A percentile compares a stretch with the other conserved stretches of the same genome.
Conservation (phyloP, 1,140 invertebrate genomes). For the Lutraria rhynchaena region DNA sequence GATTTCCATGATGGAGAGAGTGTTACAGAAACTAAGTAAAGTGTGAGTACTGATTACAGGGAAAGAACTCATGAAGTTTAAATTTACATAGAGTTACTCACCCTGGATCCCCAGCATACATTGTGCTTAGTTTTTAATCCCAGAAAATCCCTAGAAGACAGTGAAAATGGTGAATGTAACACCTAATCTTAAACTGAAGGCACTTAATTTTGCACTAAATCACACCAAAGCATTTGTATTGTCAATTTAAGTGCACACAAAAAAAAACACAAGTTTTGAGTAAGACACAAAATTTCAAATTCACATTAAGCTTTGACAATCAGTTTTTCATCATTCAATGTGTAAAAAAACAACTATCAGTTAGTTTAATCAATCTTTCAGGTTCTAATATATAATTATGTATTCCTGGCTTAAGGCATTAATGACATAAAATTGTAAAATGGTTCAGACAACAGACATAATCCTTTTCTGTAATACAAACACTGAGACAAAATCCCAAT, state of each 20-base stretch:
- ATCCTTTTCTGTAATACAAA: too few relatives aligned
- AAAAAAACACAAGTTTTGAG: not conserved
- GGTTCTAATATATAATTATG: too few relatives aligned
- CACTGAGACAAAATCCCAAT: too few relatives aligned
- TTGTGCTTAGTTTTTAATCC: slow-evolving; percentile 18
- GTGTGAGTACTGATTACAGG: slow-evolving; percentile 10
- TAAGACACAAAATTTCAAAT: too few relatives aligned
- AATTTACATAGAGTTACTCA: slow-evolving; percentile 48
- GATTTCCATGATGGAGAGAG: too few relatives aligned
- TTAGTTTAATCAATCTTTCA: too few relatives aligned
- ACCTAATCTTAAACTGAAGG: not conserved
- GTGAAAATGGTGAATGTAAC: slow-evolving; percentile 21
- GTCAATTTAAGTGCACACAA: not conserved
- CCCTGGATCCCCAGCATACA: slow-evolving; percentile 54
- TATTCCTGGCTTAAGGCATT: too few relatives aligned
- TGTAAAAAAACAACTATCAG: not conserved
- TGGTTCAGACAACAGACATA: too few relatives aligned
- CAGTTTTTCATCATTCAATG: not conserved
- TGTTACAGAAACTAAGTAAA: not conserved
- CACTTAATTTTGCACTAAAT: not conserved
- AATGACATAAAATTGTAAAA: too few relatives aligned
- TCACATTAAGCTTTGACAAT: not conserved
- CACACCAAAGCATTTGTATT: not conserved
- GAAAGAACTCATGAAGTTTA: slow-evolving; percentile 19
- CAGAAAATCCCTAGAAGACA: slow-evolving; percentile 29